These are phyloP conservation scores for Anneissia japonica DNA, from an alignment of 35 echinoderm and acorn worm genomes.

Conservation along the genomic window DNA sequence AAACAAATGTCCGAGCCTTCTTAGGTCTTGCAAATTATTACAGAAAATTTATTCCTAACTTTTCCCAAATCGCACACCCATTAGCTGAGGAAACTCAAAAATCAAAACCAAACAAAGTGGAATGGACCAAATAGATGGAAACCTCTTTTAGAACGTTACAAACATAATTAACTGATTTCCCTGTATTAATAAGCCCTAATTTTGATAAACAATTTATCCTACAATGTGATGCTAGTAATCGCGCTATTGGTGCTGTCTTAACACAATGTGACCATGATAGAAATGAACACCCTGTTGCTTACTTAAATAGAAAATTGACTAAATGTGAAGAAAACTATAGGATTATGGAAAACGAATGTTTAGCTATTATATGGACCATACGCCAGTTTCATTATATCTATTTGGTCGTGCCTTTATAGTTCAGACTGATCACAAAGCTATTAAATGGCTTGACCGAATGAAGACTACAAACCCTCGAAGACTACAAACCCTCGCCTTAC, in stretches of 20 bases:
- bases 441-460: neutral
- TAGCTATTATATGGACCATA: no score
- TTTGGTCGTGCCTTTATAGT: neutral
- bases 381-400: no score
- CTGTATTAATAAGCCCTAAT: constrained; percentile 1
- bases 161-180: neutral
- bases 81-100: neutral
- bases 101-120: no score
- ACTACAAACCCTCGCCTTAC: no score
- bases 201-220: constrained; percentile 16
- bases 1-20: constrained; percentile 15
- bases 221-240: neutral
- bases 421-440: neutral
- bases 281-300: neutral
- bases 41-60: neutral
- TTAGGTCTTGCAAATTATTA: constrained; percentile 12
- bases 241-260: constrained; percentile 6
- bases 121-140: no score
- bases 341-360: no score
- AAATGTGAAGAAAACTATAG: no score
- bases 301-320: neutral
- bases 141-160: neutral
- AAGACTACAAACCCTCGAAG: neutral
- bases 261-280: neutral
- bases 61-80: neutral